A percentile compares a stretch with the other conserved stretches of the same genome.
Conservation (phyloP, 2,888 invertebrate genomes). For the Sinhomidia bicolor region DNA sequence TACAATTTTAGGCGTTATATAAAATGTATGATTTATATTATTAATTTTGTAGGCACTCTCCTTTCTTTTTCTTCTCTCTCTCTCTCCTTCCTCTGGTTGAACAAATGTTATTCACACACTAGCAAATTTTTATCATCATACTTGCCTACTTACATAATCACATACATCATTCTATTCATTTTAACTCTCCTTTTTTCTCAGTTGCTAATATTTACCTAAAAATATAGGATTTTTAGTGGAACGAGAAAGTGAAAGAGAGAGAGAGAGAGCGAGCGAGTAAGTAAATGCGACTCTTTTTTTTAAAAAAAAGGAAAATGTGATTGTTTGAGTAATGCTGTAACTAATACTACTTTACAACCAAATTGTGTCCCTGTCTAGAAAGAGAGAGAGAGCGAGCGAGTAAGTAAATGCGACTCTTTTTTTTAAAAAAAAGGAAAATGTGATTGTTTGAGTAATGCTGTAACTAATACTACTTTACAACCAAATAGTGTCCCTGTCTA, state of each 20-base stretch:
- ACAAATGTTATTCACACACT: not conserved
- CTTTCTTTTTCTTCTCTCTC: not conserved
- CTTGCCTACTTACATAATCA: constrained; percentile 23
- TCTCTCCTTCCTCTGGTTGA: not conserved
- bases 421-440: not conserved
- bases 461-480: too few species aligned
- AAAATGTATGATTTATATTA: not conserved
- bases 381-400: too few species aligned
- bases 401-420: not conserved
- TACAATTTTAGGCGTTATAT: not conserved
- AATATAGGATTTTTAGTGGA: too few species aligned
- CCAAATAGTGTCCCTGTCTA: too few species aligned
- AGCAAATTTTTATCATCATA: constrained; percentile 15
- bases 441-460: too few species aligned
- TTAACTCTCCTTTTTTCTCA: too few species aligned
- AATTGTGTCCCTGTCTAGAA: too few species aligned
- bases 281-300: not conserved
- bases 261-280: too few species aligned
- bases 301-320: not conserved
- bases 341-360: too few species aligned
- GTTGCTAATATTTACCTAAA: too few species aligned
- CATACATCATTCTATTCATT: constrained; percentile 4
- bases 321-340: too few species aligned
- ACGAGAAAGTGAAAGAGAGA: too few species aligned
- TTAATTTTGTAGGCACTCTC: not conserved